These are phyloP conservation scores for Pseudochirops cupreus DNA, from an alignment of 2,797 vertebrate genomes.

Conservation along the genomic window DNA sequence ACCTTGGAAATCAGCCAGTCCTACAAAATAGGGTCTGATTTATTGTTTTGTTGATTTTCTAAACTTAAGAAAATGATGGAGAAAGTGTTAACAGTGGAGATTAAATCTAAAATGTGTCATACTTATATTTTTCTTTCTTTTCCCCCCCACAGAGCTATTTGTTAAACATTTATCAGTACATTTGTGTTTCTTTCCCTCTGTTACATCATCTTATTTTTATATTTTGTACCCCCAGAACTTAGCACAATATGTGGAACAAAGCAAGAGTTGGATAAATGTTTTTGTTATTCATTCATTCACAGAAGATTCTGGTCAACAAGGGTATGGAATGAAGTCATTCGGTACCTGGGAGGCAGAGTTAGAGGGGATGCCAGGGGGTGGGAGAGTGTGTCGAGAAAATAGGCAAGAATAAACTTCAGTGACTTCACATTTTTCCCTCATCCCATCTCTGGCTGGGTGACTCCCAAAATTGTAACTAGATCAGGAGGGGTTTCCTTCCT, in stretches of 20 bases:
- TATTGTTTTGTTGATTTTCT: not conserved
- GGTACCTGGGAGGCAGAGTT: not conserved
- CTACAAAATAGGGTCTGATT: not conserved
- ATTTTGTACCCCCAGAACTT: not conserved
- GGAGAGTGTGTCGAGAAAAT: not conserved
- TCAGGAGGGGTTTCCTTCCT: constrained; percentile 12
- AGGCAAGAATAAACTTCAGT: not conserved
- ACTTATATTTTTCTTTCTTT: not conserved
- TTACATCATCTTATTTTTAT: not conserved
- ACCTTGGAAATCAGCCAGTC: not conserved
- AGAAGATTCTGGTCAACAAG: not conserved
- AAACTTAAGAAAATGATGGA: not conserved
- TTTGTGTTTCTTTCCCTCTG: not conserved
- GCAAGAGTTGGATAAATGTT: not conserved
- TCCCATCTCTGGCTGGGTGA: not conserved
- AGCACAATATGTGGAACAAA: not conserved
- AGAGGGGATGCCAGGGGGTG: not conserved
- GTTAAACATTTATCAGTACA: not conserved
- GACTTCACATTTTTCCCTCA: not conserved
- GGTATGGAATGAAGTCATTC: not conserved
- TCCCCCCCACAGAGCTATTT: not conserved
- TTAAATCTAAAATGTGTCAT: not conserved
- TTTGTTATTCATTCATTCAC: not conserved
- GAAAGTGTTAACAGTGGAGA: not conserved
- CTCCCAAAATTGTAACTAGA: not conserved